Percentiles rank a stretch among this genome's conserved stretches.
Evolutionary conservation across 2,797 vertebrate genomes (phyloP).

Genomic region (Falco cherrug): DNA sequence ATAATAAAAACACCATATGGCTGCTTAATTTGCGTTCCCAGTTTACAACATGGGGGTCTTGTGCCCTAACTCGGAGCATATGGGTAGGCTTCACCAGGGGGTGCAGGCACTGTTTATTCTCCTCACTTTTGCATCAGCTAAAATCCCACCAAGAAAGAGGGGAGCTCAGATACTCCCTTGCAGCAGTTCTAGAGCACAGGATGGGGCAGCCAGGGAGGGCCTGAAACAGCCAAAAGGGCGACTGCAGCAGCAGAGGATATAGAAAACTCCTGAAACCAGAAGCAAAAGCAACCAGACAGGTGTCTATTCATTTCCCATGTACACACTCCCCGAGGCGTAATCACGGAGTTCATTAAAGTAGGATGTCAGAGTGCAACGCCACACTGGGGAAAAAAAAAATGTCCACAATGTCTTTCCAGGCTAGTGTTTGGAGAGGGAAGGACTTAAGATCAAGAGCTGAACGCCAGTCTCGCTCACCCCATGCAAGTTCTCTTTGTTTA

Average conservation of each 20-base stretch:
- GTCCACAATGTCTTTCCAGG: neutral
- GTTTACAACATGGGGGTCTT: neutral
- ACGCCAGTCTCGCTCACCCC: neutral
- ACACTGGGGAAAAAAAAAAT: neutral
- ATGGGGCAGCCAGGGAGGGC: neutral
- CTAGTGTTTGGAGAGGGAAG: neutral
- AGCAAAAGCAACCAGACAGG: neutral
- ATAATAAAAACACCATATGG: neutral
- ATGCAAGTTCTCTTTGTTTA: neutral
- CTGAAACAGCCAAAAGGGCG: neutral
- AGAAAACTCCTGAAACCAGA: neutral
- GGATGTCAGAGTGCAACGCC: neutral
- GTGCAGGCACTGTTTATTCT: neutral
- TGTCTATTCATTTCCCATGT: no score
- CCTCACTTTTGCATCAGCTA: neutral
- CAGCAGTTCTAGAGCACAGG: neutral
- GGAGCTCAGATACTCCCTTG: neutral
- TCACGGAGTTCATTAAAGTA: neutral
- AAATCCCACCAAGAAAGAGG: neutral
- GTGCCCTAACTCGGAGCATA: neutral
- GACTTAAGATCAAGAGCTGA: neutral
- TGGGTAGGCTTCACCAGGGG: neutral
- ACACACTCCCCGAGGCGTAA: neutral
- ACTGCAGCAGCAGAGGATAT: neutral
- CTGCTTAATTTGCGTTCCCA: neutral